Conservation (phyloP, 2,797 vertebrate genomes). For the Peromyscus melanophrys region DNA sequence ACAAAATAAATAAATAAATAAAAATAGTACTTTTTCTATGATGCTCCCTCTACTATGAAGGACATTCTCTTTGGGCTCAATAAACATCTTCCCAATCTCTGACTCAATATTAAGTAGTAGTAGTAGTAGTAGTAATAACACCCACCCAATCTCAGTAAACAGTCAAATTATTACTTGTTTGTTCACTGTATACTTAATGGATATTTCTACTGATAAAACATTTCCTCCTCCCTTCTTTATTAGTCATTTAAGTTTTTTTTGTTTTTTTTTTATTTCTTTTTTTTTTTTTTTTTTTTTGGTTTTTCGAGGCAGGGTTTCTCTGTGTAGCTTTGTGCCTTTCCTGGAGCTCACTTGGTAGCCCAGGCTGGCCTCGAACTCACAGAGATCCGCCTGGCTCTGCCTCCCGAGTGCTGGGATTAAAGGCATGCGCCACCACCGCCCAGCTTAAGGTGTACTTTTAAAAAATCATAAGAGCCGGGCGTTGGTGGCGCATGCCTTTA, state of each 20-base stretch:
- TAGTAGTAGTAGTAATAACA: neutral
- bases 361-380: too few relatives aligned
- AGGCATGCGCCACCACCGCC: too few relatives aligned
- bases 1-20: neutral
- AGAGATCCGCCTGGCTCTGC: too few relatives aligned
- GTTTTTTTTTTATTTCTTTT: too few relatives aligned
- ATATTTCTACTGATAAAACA: constrained; percentile 46
- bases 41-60: neutral
- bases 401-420: too few relatives aligned
- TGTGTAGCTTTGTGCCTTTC: too few relatives aligned
- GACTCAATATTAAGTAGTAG: neutral
- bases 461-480: too few relatives aligned
- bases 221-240: neutral
- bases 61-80: neutral
- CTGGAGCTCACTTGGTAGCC: too few relatives aligned
- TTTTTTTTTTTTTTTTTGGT: too few relatives aligned
- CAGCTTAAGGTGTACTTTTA: too few relatives aligned
- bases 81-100: neutral
- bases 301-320: too few relatives aligned
- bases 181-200: constrained; percentile 46
- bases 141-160: neutral
- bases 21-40: neutral
- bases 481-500: too few relatives aligned
- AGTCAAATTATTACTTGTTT: constrained; percentile 39
- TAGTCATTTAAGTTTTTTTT: neutral